Conservation (phyloP, 2,888 invertebrate genomes). For the Parelbella ahira region DNA sequence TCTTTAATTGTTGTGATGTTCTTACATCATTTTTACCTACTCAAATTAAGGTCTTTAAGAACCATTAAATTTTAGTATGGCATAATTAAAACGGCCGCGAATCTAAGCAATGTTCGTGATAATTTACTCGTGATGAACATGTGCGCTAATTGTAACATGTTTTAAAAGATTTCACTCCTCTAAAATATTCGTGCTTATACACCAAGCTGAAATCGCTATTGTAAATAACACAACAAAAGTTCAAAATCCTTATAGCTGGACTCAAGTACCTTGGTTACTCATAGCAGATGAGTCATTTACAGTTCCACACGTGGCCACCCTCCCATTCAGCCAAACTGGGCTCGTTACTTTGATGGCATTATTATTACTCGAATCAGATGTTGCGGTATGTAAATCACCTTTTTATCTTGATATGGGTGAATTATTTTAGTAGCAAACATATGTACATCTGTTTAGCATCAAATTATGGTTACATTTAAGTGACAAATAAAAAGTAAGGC, state of each 20-base stretch:
- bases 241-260: constrained; percentile 26
- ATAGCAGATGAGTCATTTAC: constrained; percentile 32
- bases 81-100: constrained; percentile 31
- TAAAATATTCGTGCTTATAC: too few relatives aligned
- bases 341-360: constrained; percentile 31
- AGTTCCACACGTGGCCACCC: constrained; percentile 32
- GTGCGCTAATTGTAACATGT: constrained; percentile 31
- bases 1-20: constrained; percentile 14
- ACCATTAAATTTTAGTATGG: constrained; percentile 29
- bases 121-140: constrained; percentile 28
- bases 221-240: constrained; percentile 14
- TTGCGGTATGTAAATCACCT: constrained; percentile 24
- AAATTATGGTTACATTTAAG: too few relatives aligned
- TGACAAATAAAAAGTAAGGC: too few relatives aligned
- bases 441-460: constrained; percentile 10
- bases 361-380: constrained; percentile 30
- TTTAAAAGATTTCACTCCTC: too few relatives aligned
- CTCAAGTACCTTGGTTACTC: constrained; percentile 30
- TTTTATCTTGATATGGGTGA: constrained; percentile 21
- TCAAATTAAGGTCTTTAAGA: constrained; percentile 32
- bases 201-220: constrained; percentile 1
- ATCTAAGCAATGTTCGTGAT: constrained; percentile 30
- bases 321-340: constrained; percentile 30
- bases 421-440: constrained; percentile 8
- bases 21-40: constrained; percentile 27